phyloP scores from a whole-genome alignment of 2,797 vertebrate species.

The Trachops cirrhosus region DNA sequence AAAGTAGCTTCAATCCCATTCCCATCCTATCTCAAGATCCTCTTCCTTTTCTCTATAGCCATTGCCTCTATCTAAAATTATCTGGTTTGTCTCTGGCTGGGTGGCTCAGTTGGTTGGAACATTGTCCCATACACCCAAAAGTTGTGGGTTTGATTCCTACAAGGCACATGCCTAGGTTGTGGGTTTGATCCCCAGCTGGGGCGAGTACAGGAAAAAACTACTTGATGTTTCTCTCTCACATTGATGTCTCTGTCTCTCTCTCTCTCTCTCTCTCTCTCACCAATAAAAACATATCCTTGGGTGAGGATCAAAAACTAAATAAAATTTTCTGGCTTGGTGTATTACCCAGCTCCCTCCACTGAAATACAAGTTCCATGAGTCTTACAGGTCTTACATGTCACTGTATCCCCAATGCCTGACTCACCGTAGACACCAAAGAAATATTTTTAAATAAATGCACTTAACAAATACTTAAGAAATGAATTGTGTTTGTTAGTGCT shows the following conservation, averaged over 20 bases:
- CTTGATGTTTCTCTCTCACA: background rate
- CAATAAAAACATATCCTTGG: background rate
- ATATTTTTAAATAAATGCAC: background rate
- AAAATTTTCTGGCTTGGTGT: background rate
- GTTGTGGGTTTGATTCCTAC: background rate
- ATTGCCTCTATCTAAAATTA: conserved; percentile 10
- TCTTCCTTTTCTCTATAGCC: background rate
- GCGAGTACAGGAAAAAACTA: background rate
- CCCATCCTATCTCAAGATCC: background rate
- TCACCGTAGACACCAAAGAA: background rate
- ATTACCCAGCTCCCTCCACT: background rate
- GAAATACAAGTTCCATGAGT: background rate
- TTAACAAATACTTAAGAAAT: background rate
- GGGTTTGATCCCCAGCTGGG: too few species aligned
- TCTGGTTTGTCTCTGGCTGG: background rate
- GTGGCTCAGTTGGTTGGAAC: background rate
- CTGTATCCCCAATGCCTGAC: background rate
- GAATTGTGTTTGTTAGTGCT: background rate
- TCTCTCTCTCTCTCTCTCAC: too few species aligned
- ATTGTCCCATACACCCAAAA: background rate
- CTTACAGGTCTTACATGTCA: background rate
- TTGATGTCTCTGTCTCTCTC: too few species aligned
- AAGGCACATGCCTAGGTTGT: too few species aligned
- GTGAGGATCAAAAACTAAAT: background rate
- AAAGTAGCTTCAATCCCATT: background rate